Evolutionary conservation across 2,797 vertebrate species (phyloP).

Genomic region (Podargus strigoides): DNA sequence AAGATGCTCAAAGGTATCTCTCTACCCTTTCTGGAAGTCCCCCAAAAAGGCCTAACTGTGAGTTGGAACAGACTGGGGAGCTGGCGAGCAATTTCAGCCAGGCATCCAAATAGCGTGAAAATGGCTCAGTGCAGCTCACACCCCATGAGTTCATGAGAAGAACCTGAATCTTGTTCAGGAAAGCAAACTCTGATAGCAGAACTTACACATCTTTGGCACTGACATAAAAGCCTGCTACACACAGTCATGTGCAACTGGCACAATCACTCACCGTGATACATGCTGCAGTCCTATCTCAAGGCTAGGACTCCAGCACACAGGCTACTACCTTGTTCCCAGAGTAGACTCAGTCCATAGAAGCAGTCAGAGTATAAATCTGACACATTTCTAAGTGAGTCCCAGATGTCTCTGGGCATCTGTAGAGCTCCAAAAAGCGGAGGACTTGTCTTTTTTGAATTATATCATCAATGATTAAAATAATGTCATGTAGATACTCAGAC

Average conservation of each 20-base stretch:
- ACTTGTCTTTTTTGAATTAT: not conserved
- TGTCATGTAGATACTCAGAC: not conserved
- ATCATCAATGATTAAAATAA: not conserved
- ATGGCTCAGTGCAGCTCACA: not conserved
- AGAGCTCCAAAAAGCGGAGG: not conserved
- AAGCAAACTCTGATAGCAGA: not conserved
- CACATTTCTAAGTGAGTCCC: not conserved
- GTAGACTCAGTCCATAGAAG: not conserved
- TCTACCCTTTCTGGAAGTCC: not conserved
- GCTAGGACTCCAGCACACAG: not conserved
- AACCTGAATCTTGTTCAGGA: not conserved
- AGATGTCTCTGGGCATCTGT: not conserved
- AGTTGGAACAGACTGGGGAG: not conserved
- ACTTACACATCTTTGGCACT: not conserved
- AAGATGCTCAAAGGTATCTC: not conserved
- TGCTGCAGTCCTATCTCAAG: accelerated
- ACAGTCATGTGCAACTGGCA: accelerated
- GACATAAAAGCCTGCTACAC: not conserved
- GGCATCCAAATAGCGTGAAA: not conserved
- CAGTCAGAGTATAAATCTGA: not conserved
- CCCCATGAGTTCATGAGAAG: not conserved
- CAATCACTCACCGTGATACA: accelerated
- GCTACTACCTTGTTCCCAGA: not conserved
- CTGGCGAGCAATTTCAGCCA: not conserved
- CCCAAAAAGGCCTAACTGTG: not conserved